phyloP scores from a whole-genome alignment of 1,140 invertebrate genomes.

The Meloidogyne floridensis region DNA sequence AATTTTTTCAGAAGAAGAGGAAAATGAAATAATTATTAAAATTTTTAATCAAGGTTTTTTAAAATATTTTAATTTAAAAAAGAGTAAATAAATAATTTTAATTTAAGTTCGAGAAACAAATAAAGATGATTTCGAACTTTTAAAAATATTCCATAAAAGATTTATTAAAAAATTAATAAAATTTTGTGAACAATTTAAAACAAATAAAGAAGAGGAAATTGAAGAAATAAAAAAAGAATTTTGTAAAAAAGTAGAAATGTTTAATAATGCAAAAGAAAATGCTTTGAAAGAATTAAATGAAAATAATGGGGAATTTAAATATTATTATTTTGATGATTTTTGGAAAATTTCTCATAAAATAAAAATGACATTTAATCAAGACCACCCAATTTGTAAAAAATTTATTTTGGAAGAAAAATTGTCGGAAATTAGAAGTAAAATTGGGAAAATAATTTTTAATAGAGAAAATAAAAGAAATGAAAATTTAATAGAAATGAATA shows the following conservation, averaged over 20 bases:
- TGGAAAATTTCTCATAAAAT: neutral
- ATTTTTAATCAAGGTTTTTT: neutral
- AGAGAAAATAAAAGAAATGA: neutral
- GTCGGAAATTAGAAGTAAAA: neutral
- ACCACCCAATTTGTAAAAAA: neutral
- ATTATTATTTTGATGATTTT: neutral
- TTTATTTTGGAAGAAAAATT: too few relatives aligned
- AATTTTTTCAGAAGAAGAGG: neutral
- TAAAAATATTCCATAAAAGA: neutral
- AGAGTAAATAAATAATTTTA: neutral
- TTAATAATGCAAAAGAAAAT: neutral
- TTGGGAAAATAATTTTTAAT: neutral
- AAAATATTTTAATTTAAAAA: too few relatives aligned
- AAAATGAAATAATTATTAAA: neutral
- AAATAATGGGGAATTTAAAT: too few relatives aligned
- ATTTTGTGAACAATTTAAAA: conserved; percentile 29
- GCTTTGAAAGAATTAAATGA: neutral
- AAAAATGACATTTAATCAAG: neutral
- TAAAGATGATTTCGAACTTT: neutral
- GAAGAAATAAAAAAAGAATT: neutral
- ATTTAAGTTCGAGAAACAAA: neutral
- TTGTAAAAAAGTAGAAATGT: neutral
- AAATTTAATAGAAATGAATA: too few relatives aligned
- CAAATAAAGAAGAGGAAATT: neutral
- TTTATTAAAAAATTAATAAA: neutral